phyloP scores from a whole-genome alignment of 2,113 vertebrate genomes.

The Sturnira hondurensis region DNA sequence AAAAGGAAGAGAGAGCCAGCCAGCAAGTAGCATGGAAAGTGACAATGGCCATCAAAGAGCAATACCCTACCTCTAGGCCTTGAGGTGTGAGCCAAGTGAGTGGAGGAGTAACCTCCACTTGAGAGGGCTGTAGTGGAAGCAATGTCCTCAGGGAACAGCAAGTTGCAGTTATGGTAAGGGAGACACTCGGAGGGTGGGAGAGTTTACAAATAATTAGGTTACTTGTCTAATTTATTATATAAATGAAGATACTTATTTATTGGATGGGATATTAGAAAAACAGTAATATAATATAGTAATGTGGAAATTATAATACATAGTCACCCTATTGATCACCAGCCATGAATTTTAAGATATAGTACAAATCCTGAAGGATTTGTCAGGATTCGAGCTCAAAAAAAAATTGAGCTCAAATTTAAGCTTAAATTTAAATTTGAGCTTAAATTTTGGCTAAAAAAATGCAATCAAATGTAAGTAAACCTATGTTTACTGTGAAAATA shows the following conservation, averaged over 20 bases:
- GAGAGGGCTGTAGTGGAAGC: neutral
- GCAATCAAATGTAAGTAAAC: no score
- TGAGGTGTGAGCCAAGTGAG: neutral
- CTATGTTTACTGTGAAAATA: conserved; percentile 15
- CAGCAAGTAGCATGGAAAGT: neutral
- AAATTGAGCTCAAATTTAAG: no score
- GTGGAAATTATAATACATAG: neutral
- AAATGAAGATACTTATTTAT: neutral
- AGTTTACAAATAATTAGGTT: neutral
- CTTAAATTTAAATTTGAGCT: no score
- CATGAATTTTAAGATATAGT: neutral
- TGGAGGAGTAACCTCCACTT: neutral
- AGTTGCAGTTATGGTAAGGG: neutral
- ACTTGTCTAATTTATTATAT: neutral
- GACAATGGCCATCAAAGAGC: neutral
- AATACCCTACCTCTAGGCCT: neutral
- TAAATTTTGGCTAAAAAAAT: no score
- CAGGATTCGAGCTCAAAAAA: no score
- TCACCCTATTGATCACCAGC: neutral
- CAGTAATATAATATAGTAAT: neutral
- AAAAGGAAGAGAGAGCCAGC: neutral
- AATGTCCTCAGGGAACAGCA: neutral
- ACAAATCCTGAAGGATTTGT: neutral
- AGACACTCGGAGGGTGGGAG: neutral
- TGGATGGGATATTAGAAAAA: neutral